phyloP scores from a whole-genome alignment of 2,888 invertebrate genomes.

The Neria commutata region DNA sequence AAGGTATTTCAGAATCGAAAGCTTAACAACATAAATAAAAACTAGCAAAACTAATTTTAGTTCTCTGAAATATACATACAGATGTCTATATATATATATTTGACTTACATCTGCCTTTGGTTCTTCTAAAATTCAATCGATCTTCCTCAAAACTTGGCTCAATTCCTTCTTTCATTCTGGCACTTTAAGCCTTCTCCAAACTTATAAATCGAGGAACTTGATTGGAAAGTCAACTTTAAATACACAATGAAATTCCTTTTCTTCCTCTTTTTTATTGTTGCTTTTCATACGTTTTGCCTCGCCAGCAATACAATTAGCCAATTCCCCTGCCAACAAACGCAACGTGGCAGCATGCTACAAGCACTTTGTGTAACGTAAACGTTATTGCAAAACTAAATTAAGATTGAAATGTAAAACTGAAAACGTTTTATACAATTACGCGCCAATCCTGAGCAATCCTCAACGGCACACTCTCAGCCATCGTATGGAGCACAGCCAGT shows the following conservation, averaged over 20 bases:
- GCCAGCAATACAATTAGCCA: background rate
- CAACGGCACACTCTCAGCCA: too few relatives aligned
- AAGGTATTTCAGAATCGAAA: too few relatives aligned
- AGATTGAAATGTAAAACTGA: constrained; percentile 61
- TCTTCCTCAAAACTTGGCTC: too few relatives aligned
- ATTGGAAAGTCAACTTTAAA: constrained; percentile 51
- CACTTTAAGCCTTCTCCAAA: constrained; percentile 28
- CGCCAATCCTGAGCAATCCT: constrained; percentile 36
- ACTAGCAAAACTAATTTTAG: too few relatives aligned
- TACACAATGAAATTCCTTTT: background rate
- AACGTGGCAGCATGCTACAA: constrained; percentile 21
- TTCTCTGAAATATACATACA: too few relatives aligned
- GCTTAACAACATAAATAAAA: too few relatives aligned
- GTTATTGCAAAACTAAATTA: constrained; percentile 57
- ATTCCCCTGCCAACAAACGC: constrained; percentile 8
- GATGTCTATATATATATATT: too few relatives aligned
- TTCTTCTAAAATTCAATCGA: too few relatives aligned
- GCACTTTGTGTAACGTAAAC: constrained; percentile 27
- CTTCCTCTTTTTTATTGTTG: background rate
- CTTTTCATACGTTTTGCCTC: background rate
- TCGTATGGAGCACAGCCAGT: background rate
- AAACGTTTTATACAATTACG: constrained; percentile 58
- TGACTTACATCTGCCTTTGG: too few relatives aligned
- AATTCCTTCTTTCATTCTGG: background rate
- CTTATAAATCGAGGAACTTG: too few relatives aligned